These are phyloP conservation scores for Vanessa tameamea DNA, from an alignment of 1,140 invertebrate genomes.

Conservation along the genomic window DNA sequence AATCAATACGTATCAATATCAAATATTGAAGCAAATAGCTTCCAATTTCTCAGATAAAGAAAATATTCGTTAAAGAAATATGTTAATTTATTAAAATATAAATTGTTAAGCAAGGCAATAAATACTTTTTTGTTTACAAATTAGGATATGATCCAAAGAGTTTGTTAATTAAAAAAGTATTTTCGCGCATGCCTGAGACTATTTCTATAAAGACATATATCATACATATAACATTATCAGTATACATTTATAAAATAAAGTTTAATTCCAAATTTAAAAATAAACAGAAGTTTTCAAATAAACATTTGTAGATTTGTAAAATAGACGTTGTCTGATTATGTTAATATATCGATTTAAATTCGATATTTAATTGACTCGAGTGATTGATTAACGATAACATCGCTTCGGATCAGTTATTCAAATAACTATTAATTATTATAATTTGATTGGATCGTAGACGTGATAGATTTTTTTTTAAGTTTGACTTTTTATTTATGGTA, in stretches of 20 bases:
- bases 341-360: constrained; percentile 56
- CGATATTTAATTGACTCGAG: constrained; percentile 50
- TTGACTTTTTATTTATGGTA: constrained; percentile 4
- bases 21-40: constrained; percentile 13
- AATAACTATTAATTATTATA: constrained; percentile 56
- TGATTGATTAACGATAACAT: constrained; percentile 48
- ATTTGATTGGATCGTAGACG: constrained; percentile 43
- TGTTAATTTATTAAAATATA: too few species aligned
- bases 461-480: constrained; percentile 17
- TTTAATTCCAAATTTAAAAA: too few species aligned
- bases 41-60: not conserved
- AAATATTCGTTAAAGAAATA: too few species aligned
- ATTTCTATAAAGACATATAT: too few species aligned
- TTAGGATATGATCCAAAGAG: too few species aligned
- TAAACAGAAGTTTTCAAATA: too few species aligned
- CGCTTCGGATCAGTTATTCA: constrained; percentile 40
- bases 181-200: too few species aligned
- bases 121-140: too few species aligned
- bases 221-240: too few species aligned
- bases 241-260: too few species aligned
- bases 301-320: not conserved
- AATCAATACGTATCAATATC: constrained; percentile 11
- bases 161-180: too few species aligned
- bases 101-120: too few species aligned
- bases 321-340: constrained; percentile 32